A percentile compares a stretch with the other conserved stretches of the same genome.
phyloP scores from a whole-genome alignment of 2,797 vertebrate species.

The Tenualosa thibaudeaui region DNA sequence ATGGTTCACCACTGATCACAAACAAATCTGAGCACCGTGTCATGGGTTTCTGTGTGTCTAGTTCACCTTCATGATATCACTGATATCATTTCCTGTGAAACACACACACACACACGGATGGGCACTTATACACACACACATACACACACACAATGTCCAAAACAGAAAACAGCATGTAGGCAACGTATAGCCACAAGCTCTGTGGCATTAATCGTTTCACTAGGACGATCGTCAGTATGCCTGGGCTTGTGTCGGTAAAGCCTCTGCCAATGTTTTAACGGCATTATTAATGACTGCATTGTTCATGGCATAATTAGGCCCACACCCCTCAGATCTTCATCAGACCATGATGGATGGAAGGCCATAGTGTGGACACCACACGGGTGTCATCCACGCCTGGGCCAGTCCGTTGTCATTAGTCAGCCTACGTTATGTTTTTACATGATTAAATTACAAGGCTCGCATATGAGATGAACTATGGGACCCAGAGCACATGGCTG shows the following conservation, averaged over 20 bases:
- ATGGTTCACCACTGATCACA: constrained; percentile 52
- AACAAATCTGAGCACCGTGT: constrained; percentile 37
- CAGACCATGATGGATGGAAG: constrained; percentile 19
- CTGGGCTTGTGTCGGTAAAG: background rate
- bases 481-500: constrained; percentile 8
- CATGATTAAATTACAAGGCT: constrained; percentile 21
- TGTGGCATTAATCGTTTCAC: background rate
- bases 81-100: background rate
- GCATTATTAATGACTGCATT: constrained; percentile 30
- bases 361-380: background rate
- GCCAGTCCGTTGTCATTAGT: constrained; percentile 21
- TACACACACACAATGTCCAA: background rate
- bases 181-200: background rate
- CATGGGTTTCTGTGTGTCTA: constrained; percentile 25
- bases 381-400: constrained; percentile 8
- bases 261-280: background rate
- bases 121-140: background rate
- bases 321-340: constrained; percentile 26
- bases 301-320: constrained; percentile 17
- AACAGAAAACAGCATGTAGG: background rate
- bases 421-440: constrained; percentile 14
- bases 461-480: constrained; percentile 14
- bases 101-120: background rate
- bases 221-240: background rate
- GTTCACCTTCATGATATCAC: constrained; percentile 13